A percentile compares a stretch with the other conserved stretches of the same genome.
phyloP scores from a whole-genome alignment of 2,888 invertebrate species.

The Aquatica leii region DNA sequence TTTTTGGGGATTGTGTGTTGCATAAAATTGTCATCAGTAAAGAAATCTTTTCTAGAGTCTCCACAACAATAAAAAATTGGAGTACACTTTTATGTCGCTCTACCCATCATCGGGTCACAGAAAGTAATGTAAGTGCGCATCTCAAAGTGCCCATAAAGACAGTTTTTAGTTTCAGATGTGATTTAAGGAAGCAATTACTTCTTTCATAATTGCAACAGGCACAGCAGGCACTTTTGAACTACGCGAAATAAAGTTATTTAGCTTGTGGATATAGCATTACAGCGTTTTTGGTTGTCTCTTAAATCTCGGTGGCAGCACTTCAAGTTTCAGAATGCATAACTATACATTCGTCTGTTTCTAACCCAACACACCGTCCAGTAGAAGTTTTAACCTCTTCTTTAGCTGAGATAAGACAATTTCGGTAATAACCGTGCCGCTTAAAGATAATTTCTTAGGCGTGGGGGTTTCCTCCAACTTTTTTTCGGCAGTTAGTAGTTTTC shows the following conservation, averaged over 20 bases:
- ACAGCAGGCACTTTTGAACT: not conserved
- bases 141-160: too few species aligned
- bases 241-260: not conserved
- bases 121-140: not conserved
- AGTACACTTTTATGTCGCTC: not conserved
- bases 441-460: too few species aligned
- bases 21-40: not conserved
- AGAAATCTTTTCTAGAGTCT: not conserved
- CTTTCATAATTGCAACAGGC: too few species aligned
- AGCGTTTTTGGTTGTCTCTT: not conserved
- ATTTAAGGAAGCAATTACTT: not conserved
- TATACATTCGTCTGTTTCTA: not conserved
- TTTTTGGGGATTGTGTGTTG: not conserved
- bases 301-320: too few species aligned
- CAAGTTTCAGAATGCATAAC: too few species aligned
- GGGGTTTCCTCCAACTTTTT: too few species aligned
- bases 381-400: not conserved
- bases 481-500: conserved; percentile 1
- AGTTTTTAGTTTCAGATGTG: not conserved
- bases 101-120: not conserved
- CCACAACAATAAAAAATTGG: not conserved
- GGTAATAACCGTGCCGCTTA: not conserved
- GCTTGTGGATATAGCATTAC: not conserved
- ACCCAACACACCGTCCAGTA: not conserved
- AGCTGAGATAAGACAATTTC: not conserved